These are phyloP conservation scores for Phyllotis vaccarum DNA, from an alignment of 2,797 vertebrate genomes.

Conservation along the genomic window DNA sequence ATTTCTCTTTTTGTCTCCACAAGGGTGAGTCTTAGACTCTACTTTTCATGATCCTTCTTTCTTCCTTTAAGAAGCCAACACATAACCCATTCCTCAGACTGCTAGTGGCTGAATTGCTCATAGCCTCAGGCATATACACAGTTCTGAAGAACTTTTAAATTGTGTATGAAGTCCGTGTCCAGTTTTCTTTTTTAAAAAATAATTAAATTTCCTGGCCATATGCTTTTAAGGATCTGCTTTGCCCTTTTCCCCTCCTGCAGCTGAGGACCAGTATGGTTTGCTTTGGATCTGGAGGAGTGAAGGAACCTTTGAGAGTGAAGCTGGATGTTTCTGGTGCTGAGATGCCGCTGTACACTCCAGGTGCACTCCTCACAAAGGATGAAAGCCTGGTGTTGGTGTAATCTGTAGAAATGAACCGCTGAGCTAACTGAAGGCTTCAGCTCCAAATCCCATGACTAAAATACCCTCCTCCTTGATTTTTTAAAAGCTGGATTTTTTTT, in stretches of 20 bases:
- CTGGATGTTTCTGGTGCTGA: conserved; percentile 66
- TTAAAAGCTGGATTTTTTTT: conserved; percentile 23
- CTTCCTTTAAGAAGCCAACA: background rate
- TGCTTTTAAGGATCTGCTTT: conserved; percentile 71
- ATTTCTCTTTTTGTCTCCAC: background rate
- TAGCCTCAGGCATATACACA: background rate
- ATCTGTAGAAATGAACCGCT: conserved; percentile 61
- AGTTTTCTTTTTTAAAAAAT: conserved; percentile 60
- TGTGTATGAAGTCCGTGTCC: conserved; percentile 26
- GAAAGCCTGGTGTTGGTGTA: conserved; percentile 58
- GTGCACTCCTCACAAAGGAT: conserved; percentile 66
- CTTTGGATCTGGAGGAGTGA: conserved; percentile 72
- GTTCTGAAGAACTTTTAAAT: conserved; percentile 42
- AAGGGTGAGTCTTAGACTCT: background rate
- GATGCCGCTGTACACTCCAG: conserved; percentile 61
- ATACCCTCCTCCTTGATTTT: background rate
- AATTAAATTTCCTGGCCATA: conserved; percentile 61
- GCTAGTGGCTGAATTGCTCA: background rate
- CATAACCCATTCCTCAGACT: background rate
- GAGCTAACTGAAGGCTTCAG: conserved; percentile 49
- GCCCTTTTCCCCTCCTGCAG: conserved; percentile 48
- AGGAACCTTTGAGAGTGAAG: conserved; percentile 76
- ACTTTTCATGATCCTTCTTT: conserved; percentile 25
- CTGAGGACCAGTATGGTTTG: conserved; percentile 60
- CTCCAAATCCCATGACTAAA: conserved; percentile 52